Conservation (phyloP, 2,797 vertebrate genomes). For the Kryptolebias ocellatus region DNA sequence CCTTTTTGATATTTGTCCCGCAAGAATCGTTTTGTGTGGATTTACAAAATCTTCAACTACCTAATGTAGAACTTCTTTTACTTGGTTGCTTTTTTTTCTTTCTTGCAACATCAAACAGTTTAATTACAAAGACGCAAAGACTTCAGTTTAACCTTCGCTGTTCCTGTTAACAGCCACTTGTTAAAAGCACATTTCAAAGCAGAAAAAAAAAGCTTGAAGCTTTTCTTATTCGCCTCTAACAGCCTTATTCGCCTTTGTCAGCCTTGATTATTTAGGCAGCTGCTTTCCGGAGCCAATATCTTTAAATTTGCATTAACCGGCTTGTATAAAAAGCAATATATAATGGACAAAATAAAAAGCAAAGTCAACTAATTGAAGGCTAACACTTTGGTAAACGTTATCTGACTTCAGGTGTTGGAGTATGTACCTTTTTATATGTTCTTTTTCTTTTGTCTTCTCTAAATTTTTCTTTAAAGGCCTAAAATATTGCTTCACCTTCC, state of each 20-base stretch:
- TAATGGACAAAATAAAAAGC: neutral
- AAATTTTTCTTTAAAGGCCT: neutral
- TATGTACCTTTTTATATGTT: neutral
- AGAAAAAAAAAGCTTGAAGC: neutral
- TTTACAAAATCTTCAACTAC: too few relatives aligned
- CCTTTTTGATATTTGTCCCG: too few relatives aligned
- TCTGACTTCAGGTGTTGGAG: neutral
- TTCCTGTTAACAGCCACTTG: neutral
- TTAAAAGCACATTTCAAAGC: neutral
- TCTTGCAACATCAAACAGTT: neutral
- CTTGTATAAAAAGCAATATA: neutral
- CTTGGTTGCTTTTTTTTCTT: too few relatives aligned
- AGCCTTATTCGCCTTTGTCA: neutral
- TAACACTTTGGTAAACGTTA: neutral
- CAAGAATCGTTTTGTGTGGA: too few relatives aligned
- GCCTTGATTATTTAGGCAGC: neutral
- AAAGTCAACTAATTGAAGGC: neutral
- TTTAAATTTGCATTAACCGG: neutral
- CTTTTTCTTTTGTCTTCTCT: neutral
- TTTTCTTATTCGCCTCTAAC: neutral
- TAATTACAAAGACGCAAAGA: neutral
- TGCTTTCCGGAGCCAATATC: neutral
- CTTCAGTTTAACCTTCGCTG: neutral
- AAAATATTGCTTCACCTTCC: neutral
- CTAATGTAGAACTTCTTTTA: too few relatives aligned